Evolutionary conservation across 2,113 vertebrate species (phyloP), one percentile per base, ranked within the genome.

Genomic region (Crotalus viridis): DNA sequence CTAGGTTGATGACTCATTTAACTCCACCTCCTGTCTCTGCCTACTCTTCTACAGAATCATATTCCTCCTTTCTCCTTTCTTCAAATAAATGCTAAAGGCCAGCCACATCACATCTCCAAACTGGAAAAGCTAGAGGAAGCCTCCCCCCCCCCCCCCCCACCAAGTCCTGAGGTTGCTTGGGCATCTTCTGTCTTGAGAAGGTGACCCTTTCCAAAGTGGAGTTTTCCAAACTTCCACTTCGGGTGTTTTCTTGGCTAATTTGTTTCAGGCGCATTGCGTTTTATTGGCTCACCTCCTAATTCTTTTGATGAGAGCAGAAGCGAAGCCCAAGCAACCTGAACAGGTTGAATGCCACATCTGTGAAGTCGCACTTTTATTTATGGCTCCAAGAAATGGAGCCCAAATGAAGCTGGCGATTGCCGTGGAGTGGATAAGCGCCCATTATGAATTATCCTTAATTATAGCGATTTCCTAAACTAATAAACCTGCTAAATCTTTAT

Each of bases 371-470:
- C 96, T 89, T 97, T 97, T 97, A 97, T 98, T 98, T 98, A 97
- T 94, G 97, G 95, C 97, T 97, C 95, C 94, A 97, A 98, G 97
- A 97, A 98, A 98, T 95, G 97, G 97, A 97, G 97, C 96, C 97
- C 98, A 98, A 99, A 99, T 98, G 97, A 98, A 98, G 96, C 97
- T 97, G 92, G 97, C 97, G 98, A 97, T 98, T 98, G 98, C 97
- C 96, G 92, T 95, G 97, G 98, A 98, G 98, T 96, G 97, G 97
- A 97, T 98, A 98, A 98, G 97, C 97, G 96, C 97, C 98, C 98
- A 99, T 99, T 99, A 99, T 98, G 99, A 99, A 99, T 99, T 99
- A 99, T 98, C 98, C 98, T 98, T 99, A 99, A 99, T 99, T 99
- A 99, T 98, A 98, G 98, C 96, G 97, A 99, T 99, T 99, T 99